Conservation (phyloP, 2,113 vertebrate species). For the Podilymbus podiceps region DNA sequence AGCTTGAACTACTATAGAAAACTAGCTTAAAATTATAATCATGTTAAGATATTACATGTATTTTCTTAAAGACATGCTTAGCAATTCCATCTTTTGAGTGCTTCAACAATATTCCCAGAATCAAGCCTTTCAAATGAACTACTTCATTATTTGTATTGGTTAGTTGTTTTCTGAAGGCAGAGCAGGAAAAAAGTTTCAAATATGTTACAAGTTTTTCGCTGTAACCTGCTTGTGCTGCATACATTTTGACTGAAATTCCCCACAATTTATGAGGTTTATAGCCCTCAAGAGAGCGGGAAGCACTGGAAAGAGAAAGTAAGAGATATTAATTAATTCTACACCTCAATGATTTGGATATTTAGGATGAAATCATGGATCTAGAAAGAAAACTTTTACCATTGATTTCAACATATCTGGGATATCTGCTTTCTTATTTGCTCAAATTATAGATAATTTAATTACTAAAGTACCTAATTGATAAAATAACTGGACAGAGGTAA, state of each 20-base stretch:
- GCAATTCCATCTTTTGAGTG: background rate
- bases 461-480: background rate
- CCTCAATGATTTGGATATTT: background rate
- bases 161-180: background rate
- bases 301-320: background rate
- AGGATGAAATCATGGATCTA: background rate
- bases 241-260: background rate
- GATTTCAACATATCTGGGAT: background rate
- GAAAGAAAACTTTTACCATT: background rate
- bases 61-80: conserved; percentile 16
- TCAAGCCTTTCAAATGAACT: background rate
- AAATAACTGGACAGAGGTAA: background rate
- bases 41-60: background rate
- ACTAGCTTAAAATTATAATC: conserved; percentile 43
- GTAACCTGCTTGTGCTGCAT: background rate
- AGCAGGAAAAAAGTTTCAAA: background rate
- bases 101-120: background rate
- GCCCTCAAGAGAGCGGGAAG: background rate
- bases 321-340: background rate
- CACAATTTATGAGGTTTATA: background rate
- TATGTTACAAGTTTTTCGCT: background rate
- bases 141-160: background rate
- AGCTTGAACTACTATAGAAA: conserved; percentile 21
- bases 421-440: background rate
- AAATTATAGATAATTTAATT: background rate